Conservation (phyloP, 2,113 vertebrate species). For the Carlito syrichta region DNA sequence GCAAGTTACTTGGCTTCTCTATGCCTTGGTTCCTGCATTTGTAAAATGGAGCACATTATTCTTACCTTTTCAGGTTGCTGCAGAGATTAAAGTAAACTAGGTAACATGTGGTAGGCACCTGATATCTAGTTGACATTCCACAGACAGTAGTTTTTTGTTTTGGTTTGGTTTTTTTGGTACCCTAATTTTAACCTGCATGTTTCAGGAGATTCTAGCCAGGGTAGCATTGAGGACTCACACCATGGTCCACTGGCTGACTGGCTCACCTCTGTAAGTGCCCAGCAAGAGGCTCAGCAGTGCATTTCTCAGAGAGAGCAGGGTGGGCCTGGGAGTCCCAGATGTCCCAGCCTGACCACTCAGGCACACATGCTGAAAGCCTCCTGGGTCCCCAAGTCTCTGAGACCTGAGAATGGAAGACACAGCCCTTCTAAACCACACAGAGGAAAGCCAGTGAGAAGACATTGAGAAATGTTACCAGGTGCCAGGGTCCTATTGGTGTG, state of each 20-base stretch:
- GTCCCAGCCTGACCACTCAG: neutral
- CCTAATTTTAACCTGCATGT: neutral
- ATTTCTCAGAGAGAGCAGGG: neutral
- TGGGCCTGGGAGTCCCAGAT: neutral
- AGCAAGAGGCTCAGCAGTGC: neutral
- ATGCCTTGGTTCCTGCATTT: neutral
- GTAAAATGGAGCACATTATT: neutral
- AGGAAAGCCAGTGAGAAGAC: neutral
- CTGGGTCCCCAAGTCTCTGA: neutral
- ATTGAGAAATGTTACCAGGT: neutral
- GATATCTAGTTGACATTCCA: neutral
- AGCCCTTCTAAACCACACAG: neutral
- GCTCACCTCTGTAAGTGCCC: neutral
- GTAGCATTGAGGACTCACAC: neutral
- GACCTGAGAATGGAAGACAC: too few relatives aligned
- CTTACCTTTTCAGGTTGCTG: neutral
- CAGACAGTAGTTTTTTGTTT: too few relatives aligned
- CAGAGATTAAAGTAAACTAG: neutral
- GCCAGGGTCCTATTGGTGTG: neutral
- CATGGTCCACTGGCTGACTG: neutral
- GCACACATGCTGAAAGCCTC: rapidly evolving
- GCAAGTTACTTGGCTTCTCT: neutral
- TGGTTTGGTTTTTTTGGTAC: too few relatives aligned
- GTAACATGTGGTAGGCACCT: neutral
- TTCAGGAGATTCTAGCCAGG: neutral